phyloP scores from a whole-genome alignment of 1,140 invertebrate species.

The Panagrolaimus sp. region DNA sequence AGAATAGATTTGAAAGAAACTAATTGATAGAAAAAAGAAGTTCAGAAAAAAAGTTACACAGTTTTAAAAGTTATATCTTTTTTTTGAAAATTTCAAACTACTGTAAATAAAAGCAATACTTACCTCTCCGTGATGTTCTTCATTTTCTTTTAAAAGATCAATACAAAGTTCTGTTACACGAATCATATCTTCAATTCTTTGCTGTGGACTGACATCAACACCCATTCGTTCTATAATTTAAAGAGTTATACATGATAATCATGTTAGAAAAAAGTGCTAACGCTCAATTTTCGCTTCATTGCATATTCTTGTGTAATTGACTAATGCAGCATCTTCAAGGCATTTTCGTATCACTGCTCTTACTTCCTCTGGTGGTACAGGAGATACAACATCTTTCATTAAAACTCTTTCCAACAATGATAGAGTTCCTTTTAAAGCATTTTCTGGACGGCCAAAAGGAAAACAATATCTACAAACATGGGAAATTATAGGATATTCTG shows the following conservation, averaged over 20 bases:
- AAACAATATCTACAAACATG: conserved; percentile 77
- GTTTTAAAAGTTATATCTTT: background rate
- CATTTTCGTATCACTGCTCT: conserved; percentile 84
- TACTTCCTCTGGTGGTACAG: conserved; percentile 93
- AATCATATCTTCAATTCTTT: conserved; percentile 81
- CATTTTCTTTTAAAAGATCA: conserved; percentile 94
- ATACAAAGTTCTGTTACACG: conserved; percentile 94
- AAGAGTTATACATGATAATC: background rate
- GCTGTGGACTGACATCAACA: conserved; percentile 51
- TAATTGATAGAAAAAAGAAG: conserved; percentile 30
- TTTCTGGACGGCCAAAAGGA: conserved; percentile 95
- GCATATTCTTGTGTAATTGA: conserved; percentile 92
- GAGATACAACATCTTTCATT: conserved; percentile 97
- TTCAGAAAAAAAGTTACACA: conserved; percentile 17
- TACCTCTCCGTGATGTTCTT: conserved; percentile 99
- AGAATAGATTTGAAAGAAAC: conserved; percentile 12
- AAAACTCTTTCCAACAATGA: conserved; percentile 87
- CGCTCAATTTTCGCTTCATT: conserved; percentile 95
- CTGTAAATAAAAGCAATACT: conserved; percentile 47
- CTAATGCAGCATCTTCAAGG: conserved; percentile 90
- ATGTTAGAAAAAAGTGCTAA: conserved; percentile 60
- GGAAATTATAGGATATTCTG: conserved; percentile 17
- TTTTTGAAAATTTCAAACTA: background rate
- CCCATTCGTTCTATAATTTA: conserved; percentile 57
- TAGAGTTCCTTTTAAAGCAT: conserved; percentile 87